Conservation (phyloP, 2,797 vertebrate genomes). For the Halcyon leucocephala region DNA sequence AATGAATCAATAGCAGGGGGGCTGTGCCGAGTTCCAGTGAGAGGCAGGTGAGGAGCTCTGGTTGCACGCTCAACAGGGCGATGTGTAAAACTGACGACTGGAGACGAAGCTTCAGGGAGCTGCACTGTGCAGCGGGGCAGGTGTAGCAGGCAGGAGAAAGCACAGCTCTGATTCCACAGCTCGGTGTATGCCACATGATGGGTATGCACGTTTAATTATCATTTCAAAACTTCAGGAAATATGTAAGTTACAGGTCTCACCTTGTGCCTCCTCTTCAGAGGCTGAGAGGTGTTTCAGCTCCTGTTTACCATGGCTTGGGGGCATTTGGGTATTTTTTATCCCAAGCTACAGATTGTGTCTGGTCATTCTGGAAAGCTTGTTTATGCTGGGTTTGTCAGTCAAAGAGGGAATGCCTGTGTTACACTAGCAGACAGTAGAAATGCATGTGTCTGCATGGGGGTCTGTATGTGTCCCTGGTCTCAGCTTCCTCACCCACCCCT, state of each 20-base stretch:
- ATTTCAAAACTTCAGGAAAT: conserved; percentile 12
- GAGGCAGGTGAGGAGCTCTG: conserved; percentile 67
- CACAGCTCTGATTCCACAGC: not conserved
- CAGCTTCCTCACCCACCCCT: not conserved
- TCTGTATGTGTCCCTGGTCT: accelerated
- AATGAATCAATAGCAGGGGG: conserved; percentile 79
- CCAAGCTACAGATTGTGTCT: not conserved
- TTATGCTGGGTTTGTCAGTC: not conserved
- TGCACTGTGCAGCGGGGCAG: not conserved
- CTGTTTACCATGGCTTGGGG: accelerated
- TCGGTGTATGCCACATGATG: not conserved
- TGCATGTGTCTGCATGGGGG: not conserved
- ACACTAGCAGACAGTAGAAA: not conserved
- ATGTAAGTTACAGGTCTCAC: not conserved
- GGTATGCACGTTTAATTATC: conserved; percentile 23
- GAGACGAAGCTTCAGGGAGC: not conserved
- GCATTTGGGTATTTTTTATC: accelerated
- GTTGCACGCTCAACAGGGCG: conserved; percentile 65
- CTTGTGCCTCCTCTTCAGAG: not conserved
- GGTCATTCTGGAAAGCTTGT: not conserved
- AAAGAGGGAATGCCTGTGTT: not conserved
- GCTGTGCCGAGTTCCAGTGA: conserved; percentile 57
- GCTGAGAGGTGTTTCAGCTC: not conserved
- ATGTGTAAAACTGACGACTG: conserved; percentile 42
- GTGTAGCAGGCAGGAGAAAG: not conserved